Conservation (phyloP, 2,797 vertebrate species). For the Brachyalestes nurse region DNA sequence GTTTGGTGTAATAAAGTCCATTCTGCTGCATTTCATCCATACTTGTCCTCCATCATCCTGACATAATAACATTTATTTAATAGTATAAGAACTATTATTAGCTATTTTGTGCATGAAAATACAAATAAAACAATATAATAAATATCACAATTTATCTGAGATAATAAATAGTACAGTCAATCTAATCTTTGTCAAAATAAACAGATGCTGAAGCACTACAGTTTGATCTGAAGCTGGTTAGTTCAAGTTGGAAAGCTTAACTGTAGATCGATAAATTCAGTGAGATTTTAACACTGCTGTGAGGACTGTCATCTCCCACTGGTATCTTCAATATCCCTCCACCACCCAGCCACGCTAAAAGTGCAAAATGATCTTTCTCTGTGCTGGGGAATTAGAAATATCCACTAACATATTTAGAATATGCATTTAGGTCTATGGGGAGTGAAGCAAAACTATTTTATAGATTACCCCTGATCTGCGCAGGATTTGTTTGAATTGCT, state of each 20-base stretch:
- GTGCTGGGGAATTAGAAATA: background rate
- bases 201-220: background rate
- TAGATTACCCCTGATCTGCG: background rate
- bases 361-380: constrained; percentile 2
- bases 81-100: too few species aligned
- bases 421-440: constrained; percentile 5
- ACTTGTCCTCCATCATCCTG: too few species aligned
- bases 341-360: constrained; percentile 18
- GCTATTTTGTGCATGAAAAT: background rate
- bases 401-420: constrained; percentile 32
- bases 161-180: background rate
- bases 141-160: background rate
- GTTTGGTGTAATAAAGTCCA: too few species aligned
- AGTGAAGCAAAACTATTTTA: background rate
- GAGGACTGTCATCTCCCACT: constrained; percentile 7
- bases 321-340: constrained; percentile 9
- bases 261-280: constrained; percentile 29
- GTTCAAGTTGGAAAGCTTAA: background rate
- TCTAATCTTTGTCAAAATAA: background rate
- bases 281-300: constrained; percentile 27
- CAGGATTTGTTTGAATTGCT: background rate
- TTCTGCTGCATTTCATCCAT: too few species aligned
- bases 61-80: too few species aligned
- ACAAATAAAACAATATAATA: background rate
- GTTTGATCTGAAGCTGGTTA: background rate